Conservation (phyloP, 1,140 invertebrate species). For the Idris sp. region DNA sequence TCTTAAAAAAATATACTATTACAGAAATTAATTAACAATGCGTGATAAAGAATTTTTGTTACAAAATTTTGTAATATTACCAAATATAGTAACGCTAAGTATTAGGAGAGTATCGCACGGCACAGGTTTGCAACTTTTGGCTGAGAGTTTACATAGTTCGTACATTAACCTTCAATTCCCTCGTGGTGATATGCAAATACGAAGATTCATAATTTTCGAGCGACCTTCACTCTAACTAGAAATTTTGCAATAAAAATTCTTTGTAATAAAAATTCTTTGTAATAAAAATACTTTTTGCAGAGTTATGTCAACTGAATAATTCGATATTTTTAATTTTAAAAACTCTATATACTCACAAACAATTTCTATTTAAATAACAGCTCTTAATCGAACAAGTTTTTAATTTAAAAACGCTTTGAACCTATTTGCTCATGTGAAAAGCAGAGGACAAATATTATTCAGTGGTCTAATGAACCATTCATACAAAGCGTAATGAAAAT, state of each 20-base stretch:
- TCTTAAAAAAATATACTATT: no score
- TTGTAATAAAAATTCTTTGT: slow-evolving; percentile 9
- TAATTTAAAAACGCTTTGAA: no score
- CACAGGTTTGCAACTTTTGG: slow-evolving; percentile 28
- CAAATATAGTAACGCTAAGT: slow-evolving; percentile 49
- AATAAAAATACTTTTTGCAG: no score
- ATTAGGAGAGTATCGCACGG: slow-evolving; percentile 44
- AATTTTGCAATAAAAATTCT: slow-evolving; percentile 3
- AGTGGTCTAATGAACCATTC: slow-evolving; percentile 18
- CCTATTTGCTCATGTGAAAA: no score
- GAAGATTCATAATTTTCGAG: slow-evolving; percentile 31
- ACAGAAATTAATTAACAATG: no score
- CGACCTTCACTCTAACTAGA: not conserved
- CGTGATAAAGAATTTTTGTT: no score
- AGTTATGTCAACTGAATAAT: no score
- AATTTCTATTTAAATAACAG: no score
- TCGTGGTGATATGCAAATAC: slow-evolving; percentile 24
- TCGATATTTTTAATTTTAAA: no score
- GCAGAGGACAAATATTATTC: not conserved
- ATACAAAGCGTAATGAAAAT: slow-evolving; percentile 7
- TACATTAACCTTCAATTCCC: slow-evolving; percentile 42
- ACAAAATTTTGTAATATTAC: slow-evolving; percentile 40
- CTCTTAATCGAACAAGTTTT: no score
- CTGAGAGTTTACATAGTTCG: slow-evolving; percentile 35
- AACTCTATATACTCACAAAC: no score